Base-by-base conservation (phyloP, 2,113 vertebrate species). In the Anguilla japonica region DNA sequence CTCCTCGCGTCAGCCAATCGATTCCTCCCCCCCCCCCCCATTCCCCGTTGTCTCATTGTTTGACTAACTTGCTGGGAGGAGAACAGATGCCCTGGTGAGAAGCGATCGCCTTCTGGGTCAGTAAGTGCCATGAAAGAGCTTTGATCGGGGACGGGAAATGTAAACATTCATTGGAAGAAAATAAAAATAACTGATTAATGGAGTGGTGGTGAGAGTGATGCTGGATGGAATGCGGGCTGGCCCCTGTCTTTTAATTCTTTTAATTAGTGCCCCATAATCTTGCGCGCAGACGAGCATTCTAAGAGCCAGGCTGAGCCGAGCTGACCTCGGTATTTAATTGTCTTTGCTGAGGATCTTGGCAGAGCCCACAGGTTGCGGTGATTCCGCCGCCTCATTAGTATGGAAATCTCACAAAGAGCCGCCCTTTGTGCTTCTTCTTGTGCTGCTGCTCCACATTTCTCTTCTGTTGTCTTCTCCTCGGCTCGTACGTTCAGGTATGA, bases 241-340 rank as follows among this genome's bases (percentile, higher is more conserved):
- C 71, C 60, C 71, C 71, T n/a, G 50, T 53, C 50, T 53, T 53
- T 53, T 53, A 14, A 53, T 53, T 75, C n/a, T 34, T 75, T 75
- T 75, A 75, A 75, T 75, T 75, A 75, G 71, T 3, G 26, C 71
- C 29, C 71, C 9, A 14, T 29, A 75, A 75, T 75, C 46, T 63
- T 63, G 16, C 40, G 34, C 56, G 41, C 40, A 60, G 16, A 71
- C 26, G 2, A 8, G 26, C 26, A 75, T 75, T 13, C 18, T 18
- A 63, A 63, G 16, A 41, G 39, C 57, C 56, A 41, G 60, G 20
- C 56, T 83, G 56, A 83, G 56, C 60, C 83, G 20, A 50, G 53
- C 53, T 83, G 82, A 83, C n/a, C 83, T 41, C 39, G 34, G 82
- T 41, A 67, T 83, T 83, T 63, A 40, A 83, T 83, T 83, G 53